Evolutionary conservation across 2,888 invertebrate genomes (phyloP), one percentile per base, ranked within the genome.

Genomic region (Cheilosia pagana): DNA sequence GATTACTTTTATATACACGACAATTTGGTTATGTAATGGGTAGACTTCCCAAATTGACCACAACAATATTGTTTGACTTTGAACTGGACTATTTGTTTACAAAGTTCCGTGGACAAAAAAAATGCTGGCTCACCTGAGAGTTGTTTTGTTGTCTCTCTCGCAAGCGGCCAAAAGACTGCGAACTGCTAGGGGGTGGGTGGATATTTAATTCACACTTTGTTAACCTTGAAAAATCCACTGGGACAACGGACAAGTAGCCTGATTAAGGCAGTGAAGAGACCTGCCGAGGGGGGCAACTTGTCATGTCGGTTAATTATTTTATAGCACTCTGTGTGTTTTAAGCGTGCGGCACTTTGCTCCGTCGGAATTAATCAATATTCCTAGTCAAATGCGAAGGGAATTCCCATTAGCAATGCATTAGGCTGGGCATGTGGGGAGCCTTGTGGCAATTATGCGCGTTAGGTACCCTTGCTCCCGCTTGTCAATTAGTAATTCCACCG

Each of bases 351-450:
- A 48, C 45, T 57, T 55, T 41, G 41, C 19, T 39, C 59, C 10
- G 45, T 63, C 35, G 41, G 59, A 76, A 76, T 67, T 68, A 77
- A 77, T 77, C 68, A 70, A 77, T 77, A 77, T 23, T 35, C 12
- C 35, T 3, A 35, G 43, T 60, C 41, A 67, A 67, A 31, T 43
- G 67, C 35, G 52, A 35, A 50, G 59, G 50, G 67, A 53, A 25
- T 60, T 45, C 43, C 59, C 1, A 59, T 57, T 28, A 50, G 23
- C 14, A 14, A 50, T 50, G 50, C 48, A 48, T 25, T 19, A 19
- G 3, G 12, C 19, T 28, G 41, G 55, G 28, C 14, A 43, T 23
- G 14, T 39, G 57, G 21, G 35, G 16, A 8, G 16, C 5, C 16
- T 25, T 12, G n/a, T 35, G 23, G n/a, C 41, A 19, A 57, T 50